Percentiles rank a stretch among this genome's conserved stretches.
Evolutionary conservation across 2,797 vertebrate genomes (phyloP).

Genomic region (Chaetodon trifasciatus): DNA sequence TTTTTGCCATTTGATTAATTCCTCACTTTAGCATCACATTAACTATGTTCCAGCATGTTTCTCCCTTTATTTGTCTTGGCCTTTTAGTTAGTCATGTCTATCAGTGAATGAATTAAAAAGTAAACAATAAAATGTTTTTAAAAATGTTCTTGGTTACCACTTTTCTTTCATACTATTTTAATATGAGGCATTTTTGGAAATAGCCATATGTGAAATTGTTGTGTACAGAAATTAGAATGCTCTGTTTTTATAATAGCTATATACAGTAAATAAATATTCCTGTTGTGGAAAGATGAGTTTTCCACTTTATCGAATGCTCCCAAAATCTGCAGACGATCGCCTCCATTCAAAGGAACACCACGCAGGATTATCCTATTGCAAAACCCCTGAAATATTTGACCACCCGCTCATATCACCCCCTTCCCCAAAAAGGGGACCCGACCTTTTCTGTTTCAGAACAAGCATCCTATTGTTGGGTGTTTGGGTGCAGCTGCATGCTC

Average conservation of each 20-base stretch:
- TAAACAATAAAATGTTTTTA: not conserved
- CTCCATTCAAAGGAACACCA: slow-evolving; percentile 62
- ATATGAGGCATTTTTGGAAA: not conserved
- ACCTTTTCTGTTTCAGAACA: slow-evolving; percentile 78
- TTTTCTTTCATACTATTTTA: not conserved
- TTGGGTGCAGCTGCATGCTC: slow-evolving; percentile 82
- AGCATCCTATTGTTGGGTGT: slow-evolving; percentile 83
- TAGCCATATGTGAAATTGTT: not conserved
- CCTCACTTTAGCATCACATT: slow-evolving; percentile 3
- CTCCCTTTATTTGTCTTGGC: not conserved
- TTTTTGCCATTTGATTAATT: slow-evolving; percentile 20
- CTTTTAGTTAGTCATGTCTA: not conserved
- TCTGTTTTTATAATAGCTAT: not conserved
- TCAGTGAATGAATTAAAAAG: not conserved
- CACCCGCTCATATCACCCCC: slow-evolving; percentile 64
- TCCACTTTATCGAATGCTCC: not conserved
- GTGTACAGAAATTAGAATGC: not conserved
- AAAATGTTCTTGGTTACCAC: not conserved
- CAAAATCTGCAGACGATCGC: not conserved
- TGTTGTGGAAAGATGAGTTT: not conserved
- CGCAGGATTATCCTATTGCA: slow-evolving; percentile 69
- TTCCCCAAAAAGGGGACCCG: slow-evolving; percentile 50
- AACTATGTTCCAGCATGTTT: slow-evolving; percentile 13
- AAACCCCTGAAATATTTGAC: slow-evolving; percentile 72
- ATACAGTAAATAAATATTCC: not conserved